Evolutionary conservation across 2,113 vertebrate species (phyloP), one percentile per base, ranked within the genome.

Genomic region (Pyxicephalus adspersus): DNA sequence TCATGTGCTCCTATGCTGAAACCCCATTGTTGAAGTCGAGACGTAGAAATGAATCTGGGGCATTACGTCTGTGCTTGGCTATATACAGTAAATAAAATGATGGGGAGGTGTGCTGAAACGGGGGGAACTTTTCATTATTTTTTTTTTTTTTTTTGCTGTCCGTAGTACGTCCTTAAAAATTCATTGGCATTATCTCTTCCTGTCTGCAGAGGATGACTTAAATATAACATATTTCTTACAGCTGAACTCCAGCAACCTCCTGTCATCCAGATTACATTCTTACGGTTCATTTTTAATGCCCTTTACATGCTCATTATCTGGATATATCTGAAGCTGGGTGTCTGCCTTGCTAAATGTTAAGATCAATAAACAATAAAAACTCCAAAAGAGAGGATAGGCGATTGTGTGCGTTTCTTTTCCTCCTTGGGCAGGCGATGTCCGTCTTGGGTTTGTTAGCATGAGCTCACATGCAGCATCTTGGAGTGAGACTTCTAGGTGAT

Each of bases 151-250:
- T 80, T 81, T 73, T 34, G 50, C 71, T n/a, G 45, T 74, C 38
- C 73, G 58, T 74, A 81, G 65, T 81, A 73, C 25, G 71, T 54
- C 20, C 68, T 74, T 72, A 81, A 51, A n/a, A 54, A 64, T 81
- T 74, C 68, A 81, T 50, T 74, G 79, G 29, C 79, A 65, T 64
- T 60, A 81, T 73, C 79, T 64, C 50, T 52, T 5, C 17, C 20
- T 64, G 60, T 64, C 51, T 79, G 52, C 29, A 68, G 65, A 68
- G 63, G 68, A 73, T 55, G 58, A 51, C 67, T 73, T 55, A 73
- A 81, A 81, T 25, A 57, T 64, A 64, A 74, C 60, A 66, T 64
- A 71, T 66, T 75, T 75, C 28, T 75, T 66, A 23, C 70, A 66
- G 45, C 34, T 82, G 71, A 74, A 65, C 38, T 82, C 68, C 51